These are phyloP conservation scores for Cataglyphis livida DNA, from an alignment of 2,888 invertebrate genomes.

Conservation along the genomic window DNA sequence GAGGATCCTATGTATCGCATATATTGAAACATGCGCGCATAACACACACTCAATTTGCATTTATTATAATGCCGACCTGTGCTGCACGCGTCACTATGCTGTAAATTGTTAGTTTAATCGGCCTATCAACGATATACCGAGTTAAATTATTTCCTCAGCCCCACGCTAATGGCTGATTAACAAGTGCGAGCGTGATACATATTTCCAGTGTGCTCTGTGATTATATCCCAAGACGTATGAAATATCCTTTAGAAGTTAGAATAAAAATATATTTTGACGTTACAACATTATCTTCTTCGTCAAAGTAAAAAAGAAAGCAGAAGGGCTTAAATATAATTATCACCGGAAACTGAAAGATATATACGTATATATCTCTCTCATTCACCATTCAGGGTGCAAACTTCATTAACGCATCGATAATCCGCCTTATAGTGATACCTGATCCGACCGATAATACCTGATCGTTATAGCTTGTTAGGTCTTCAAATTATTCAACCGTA, in stretches of 20 bases:
- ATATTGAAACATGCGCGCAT: constrained; percentile 25
- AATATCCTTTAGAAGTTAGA: not conserved
- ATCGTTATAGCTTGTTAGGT: constrained; percentile 33
- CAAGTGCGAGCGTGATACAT: not conserved
- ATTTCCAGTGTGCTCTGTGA: not conserved
- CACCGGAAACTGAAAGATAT: not conserved
- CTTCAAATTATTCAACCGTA: constrained; percentile 32
- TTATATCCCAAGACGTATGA: not conserved
- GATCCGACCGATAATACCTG: not conserved
- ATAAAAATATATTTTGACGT: not conserved
- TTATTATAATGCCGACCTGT: constrained; percentile 28
- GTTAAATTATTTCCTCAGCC: constrained; percentile 37
- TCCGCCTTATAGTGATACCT: not conserved
- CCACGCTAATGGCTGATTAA: constrained; percentile 16
- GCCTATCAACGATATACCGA: constrained; percentile 3
- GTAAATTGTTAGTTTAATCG: constrained; percentile 40
- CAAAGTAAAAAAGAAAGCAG: not conserved
- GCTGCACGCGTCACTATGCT: constrained; percentile 4
- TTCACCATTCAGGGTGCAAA: not conserved
- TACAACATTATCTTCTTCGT: not conserved
- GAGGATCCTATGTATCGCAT: not conserved
- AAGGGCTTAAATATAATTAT: constrained; percentile 3
- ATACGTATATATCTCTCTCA: not conserved
- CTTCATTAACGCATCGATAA: not conserved
- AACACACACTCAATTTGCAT: constrained; percentile 47